Evolutionary conservation across 2,797 vertebrate genomes (phyloP).

Genomic region (Varecia variegata): DNA sequence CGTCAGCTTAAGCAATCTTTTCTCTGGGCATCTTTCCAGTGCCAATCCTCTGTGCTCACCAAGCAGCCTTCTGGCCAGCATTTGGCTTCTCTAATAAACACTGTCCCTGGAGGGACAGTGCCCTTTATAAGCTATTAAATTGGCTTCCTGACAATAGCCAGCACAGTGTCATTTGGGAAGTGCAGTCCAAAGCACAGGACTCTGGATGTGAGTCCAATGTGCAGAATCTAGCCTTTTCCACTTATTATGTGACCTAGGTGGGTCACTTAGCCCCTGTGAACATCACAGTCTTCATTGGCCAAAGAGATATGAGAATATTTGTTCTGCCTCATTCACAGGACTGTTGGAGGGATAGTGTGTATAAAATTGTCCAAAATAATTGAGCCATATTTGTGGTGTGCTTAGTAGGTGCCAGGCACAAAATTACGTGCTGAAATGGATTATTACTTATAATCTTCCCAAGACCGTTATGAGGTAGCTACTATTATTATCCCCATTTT

Average conservation of each 20-base stretch:
- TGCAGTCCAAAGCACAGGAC: neutral
- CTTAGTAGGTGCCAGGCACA: neutral
- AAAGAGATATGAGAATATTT: neutral
- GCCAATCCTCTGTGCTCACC: neutral
- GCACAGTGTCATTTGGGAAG: neutral
- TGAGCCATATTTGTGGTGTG: neutral
- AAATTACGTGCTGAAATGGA: neutral
- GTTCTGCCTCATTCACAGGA: neutral
- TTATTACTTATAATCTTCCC: neutral
- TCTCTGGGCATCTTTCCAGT: conserved; percentile 26
- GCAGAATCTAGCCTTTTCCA: neutral
- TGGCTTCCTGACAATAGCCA: neutral
- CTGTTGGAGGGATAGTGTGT: neutral
- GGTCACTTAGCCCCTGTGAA: neutral
- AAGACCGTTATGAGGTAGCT: neutral
- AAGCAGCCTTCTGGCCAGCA: conserved; percentile 13
- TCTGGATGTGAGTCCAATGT: neutral
- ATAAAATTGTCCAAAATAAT: neutral
- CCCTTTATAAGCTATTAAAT: conserved; percentile 39
- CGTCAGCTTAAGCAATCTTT: neutral
- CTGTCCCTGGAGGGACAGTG: neutral
- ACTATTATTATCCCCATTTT: neutral
- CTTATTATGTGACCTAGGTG: neutral
- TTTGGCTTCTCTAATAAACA: conserved; percentile 32
- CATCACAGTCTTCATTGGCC: neutral